Conservation (phyloP, 1,140 invertebrate genomes). For the Zaprionus africanus region DNA sequence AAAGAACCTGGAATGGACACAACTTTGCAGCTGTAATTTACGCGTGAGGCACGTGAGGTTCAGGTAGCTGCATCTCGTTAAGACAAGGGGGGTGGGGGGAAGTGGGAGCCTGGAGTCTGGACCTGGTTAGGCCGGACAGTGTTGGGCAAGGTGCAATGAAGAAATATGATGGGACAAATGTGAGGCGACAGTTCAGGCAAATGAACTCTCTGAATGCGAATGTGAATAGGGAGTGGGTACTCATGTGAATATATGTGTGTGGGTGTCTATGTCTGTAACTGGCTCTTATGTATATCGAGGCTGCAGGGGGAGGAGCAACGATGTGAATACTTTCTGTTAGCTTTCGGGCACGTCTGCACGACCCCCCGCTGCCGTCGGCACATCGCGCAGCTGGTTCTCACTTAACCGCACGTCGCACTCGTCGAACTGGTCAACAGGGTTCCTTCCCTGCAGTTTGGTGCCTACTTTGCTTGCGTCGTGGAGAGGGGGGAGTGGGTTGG, state of each 20-base stretch:
- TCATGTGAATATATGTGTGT: neutral
- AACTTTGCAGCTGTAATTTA: conserved; percentile 33
- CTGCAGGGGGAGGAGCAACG: neutral
- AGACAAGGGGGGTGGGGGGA: neutral
- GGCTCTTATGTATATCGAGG: conserved; percentile 10
- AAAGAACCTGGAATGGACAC: neutral
- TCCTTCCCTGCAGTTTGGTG: neutral
- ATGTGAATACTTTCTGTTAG: conserved; percentile 18
- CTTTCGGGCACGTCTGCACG: conserved; percentile 18
- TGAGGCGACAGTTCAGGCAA: conserved; percentile 40
- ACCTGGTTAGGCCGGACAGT: conserved; percentile 11
- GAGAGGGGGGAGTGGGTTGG: neutral
- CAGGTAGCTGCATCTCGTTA: neutral
- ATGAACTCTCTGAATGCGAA: conserved; percentile 16
- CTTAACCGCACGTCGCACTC: conserved; percentile 18
- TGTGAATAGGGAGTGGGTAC: neutral
- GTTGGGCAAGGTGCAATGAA: conserved; percentile 58
- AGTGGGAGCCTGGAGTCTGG: neutral
- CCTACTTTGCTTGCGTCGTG: neutral
- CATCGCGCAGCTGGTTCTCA: conserved; percentile 4
- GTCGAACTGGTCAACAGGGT: conserved; percentile 8
- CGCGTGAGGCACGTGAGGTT: conserved; percentile 35
- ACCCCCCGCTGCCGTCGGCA: neutral
- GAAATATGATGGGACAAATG: conserved; percentile 66
- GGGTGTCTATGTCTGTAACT: conserved; percentile 3